These are phyloP conservation scores for Coptotermes formosanus DNA, from an alignment of 1,140 invertebrate species.

Conservation along the genomic window DNA sequence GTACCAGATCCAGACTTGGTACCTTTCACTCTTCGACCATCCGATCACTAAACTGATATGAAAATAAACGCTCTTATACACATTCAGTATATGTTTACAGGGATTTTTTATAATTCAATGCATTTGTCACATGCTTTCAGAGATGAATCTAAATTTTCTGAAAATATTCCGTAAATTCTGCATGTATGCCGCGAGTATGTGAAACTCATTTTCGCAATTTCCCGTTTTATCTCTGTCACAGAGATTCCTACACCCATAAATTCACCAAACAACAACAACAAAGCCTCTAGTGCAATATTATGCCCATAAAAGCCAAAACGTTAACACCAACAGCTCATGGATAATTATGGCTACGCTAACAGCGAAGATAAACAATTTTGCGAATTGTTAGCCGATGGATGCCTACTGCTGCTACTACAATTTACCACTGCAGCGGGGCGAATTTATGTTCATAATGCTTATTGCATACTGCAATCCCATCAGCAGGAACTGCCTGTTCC, in stretches of 20 bases:
- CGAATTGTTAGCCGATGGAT: not conserved
- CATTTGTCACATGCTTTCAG: no score
- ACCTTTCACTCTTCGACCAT: no score
- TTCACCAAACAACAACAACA: conserved; percentile 3
- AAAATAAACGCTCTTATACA: no score
- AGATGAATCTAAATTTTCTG: not conserved
- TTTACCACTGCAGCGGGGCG: not conserved
- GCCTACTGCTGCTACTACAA: not conserved
- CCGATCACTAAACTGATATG: no score
- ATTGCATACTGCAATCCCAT: conserved; percentile 15
- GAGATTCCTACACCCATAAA: not conserved
- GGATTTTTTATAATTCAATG: no score
- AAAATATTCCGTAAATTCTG: not conserved
- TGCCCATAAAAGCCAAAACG: conserved; percentile 13
- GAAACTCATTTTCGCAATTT: conserved; percentile 12
- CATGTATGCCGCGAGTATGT: not conserved
- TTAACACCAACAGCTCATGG: not conserved
- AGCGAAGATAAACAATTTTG: not conserved
- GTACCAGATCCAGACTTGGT: no score
- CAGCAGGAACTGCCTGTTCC: not conserved
- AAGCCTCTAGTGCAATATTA: not conserved
- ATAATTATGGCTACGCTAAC: not conserved
- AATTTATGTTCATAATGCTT: conserved; percentile 19
- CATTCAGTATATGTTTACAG: no score
- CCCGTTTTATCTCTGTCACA: not conserved